Percentiles rank a stretch among this genome's conserved stretches.
Conservation (phyloP, 1,140 invertebrate species). For the Macrobrachium rosenbergii region DNA sequence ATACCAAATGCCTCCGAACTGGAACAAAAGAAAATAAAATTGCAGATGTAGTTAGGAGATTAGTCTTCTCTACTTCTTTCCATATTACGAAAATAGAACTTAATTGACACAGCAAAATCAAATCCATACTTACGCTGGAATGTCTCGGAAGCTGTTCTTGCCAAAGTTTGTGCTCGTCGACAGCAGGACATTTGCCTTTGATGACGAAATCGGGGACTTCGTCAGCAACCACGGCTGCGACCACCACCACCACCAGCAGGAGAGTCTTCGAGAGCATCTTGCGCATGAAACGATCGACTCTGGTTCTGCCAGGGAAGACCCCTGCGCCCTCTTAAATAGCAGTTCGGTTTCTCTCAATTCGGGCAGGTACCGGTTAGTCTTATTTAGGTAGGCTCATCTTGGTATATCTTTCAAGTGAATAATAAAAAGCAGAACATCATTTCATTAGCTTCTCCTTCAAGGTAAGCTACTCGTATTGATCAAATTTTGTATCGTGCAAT, state of each 20-base stretch:
- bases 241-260: constrained; percentile 7
- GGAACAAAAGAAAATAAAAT: not conserved
- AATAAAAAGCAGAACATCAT: too few species aligned
- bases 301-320: not conserved
- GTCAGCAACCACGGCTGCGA: constrained; percentile 4
- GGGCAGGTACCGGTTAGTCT: too few species aligned
- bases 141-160: not conserved
- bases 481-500: too few species aligned
- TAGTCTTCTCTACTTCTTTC: not conserved
- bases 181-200: constrained; percentile 14
- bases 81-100: not conserved
- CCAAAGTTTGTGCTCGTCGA: not conserved
- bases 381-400: too few species aligned
- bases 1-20: constrained; percentile 33
- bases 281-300: not conserved
- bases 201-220: constrained; percentile 40
- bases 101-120: not conserved
- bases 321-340: not conserved
- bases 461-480: too few species aligned
- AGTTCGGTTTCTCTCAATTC: too few species aligned
- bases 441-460: too few species aligned
- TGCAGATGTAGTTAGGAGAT: not conserved
- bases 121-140: not conserved
- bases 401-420: too few species aligned
- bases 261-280: not conserved